Conservation (phyloP, 2,888 invertebrate species). For the Drosophila emarginata region DNA sequence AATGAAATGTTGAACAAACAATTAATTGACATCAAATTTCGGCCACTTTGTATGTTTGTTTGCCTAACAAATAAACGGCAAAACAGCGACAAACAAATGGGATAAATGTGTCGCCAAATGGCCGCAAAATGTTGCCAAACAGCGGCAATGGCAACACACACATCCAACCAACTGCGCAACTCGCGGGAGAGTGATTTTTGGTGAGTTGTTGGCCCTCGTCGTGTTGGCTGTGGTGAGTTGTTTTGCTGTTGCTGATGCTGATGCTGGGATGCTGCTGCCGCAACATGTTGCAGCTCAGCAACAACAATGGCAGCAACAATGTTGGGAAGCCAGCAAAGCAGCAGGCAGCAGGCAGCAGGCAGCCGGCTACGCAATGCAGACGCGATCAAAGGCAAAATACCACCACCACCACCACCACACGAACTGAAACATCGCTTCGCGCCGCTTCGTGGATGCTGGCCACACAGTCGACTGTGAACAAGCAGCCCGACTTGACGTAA, state of each 20-base stretch:
- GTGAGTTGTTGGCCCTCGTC: background rate
- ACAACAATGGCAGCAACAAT: background rate
- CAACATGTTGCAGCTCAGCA: background rate
- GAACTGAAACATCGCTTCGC: constrained; percentile 12
- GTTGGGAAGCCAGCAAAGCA: background rate
- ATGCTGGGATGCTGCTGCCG: background rate
- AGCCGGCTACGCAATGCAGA: background rate
- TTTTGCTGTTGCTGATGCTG: background rate
- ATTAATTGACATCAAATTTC: constrained; percentile 5
- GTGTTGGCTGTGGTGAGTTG: constrained; percentile 1
- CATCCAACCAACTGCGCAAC: constrained; percentile 30
- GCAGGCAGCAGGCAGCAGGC: background rate
- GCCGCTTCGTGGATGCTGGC: constrained; percentile 42
- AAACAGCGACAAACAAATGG: background rate
- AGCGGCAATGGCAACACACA: background rate
- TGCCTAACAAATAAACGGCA: background rate
- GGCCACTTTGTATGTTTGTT: background rate
- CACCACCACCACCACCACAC: constrained; percentile 10
- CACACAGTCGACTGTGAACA: constrained; percentile 81
- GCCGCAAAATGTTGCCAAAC: constrained; percentile 34
- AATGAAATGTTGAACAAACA: constrained; percentile 20
- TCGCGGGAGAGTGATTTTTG: background rate
- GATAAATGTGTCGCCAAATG: constrained; percentile 1
- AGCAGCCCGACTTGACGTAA: constrained; percentile 80
- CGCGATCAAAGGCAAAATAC: constrained; percentile 22